These are phyloP conservation scores for Egretta garzetta DNA, from an alignment of 2,113 vertebrate genomes.

Conservation along the genomic window DNA sequence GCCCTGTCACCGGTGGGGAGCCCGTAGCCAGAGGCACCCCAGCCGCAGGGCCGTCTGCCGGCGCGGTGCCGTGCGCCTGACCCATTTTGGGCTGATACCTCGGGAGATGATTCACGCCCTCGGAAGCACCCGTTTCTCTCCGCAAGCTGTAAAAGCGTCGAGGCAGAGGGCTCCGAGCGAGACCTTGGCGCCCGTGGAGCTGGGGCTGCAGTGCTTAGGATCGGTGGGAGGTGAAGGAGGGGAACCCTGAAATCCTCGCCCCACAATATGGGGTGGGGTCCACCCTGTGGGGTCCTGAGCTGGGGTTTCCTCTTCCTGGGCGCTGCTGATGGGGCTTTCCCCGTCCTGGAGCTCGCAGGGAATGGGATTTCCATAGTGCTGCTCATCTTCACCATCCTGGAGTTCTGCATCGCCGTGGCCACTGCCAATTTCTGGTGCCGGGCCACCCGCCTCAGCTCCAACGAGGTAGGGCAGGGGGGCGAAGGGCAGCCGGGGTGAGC, in stretches of 20 bases:
- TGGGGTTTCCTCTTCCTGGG: not conserved
- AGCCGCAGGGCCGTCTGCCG: fast-evolving
- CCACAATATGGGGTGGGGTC: not conserved
- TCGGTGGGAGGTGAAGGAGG: not conserved
- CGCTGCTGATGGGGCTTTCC: not conserved
- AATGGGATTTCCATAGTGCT: slow-evolving; percentile 57
- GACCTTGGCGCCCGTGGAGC: fast-evolving
- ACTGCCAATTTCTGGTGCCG: slow-evolving; percentile 46
- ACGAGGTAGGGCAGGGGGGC: not conserved
- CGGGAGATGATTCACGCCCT: not conserved
- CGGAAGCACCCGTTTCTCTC: not conserved
- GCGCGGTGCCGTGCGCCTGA: not conserved
- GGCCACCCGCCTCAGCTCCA: slow-evolving; percentile 25
- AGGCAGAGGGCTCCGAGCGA: not conserved
- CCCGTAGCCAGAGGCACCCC: fast-evolving
- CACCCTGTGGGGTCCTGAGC: not conserved
- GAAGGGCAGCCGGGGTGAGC: too few relatives aligned
- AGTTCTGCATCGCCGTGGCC: slow-evolving; percentile 51
- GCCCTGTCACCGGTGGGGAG: not conserved
- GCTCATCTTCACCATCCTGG: slow-evolving; percentile 66
- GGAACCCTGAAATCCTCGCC: not conserved
- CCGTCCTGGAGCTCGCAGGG: slow-evolving; percentile 21
- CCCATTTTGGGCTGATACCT: not conserved
- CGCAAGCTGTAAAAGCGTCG: fast-evolving
- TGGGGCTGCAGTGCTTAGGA: not conserved